phyloP scores from a whole-genome alignment of 1,140 invertebrate species.

The Charaxes varanes region DNA sequence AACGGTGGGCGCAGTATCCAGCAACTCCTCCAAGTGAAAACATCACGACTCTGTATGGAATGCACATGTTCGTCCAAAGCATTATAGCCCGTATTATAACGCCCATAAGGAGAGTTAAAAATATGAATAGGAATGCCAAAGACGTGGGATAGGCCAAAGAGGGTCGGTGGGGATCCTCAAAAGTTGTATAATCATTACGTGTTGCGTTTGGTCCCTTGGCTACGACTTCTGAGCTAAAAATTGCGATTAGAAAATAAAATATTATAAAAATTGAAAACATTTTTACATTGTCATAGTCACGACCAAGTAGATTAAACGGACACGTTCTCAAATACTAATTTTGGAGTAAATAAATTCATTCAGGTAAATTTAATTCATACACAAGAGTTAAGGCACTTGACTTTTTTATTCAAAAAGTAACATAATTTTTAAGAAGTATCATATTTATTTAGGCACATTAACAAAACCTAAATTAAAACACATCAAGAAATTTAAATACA shows the following conservation, averaged over 20 bases:
- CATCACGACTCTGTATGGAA: constrained; percentile 56
- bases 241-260: constrained; percentile 2
- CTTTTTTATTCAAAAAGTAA: too few species aligned
- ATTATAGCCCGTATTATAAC: constrained; percentile 47
- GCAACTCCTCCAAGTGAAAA: constrained; percentile 45
- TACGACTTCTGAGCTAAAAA: neutral
- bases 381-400: too few species aligned
- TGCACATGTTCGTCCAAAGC: constrained; percentile 38
- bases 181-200: constrained; percentile 15
- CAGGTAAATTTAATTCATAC: too few species aligned
- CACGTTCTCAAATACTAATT: neutral
- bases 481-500: too few species aligned
- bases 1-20: constrained; percentile 44
- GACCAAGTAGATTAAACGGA: constrained; percentile 10
- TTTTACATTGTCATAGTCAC: too few species aligned
- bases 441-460: too few species aligned
- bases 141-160: constrained; percentile 39
- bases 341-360: too few species aligned
- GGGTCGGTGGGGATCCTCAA: constrained; percentile 32
- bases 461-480: too few species aligned
- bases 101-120: constrained; percentile 41
- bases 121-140: constrained; percentile 44
- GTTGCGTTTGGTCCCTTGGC: neutral
- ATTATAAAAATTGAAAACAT: constrained; percentile 11
- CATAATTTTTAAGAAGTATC: too few species aligned